Evolutionary conservation across 2,113 vertebrate genomes (phyloP).

Genomic region (Carlito syrichta): DNA sequence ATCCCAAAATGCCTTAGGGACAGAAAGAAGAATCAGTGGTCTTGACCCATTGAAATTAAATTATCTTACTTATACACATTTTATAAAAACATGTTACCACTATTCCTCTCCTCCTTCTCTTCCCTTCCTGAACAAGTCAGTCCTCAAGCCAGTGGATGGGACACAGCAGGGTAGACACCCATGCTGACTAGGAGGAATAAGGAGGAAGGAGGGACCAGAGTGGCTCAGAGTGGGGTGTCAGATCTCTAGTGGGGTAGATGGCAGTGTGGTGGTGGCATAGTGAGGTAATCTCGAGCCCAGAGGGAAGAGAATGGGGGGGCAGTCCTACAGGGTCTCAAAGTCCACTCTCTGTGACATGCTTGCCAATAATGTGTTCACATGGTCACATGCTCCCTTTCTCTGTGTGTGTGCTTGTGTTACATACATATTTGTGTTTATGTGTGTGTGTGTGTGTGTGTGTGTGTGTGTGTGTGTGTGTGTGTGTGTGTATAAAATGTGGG

Average conservation of each 20-base stretch:
- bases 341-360: background rate
- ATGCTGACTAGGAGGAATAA: background rate
- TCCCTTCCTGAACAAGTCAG: background rate
- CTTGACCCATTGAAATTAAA: background rate
- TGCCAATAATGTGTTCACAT: too few relatives aligned
- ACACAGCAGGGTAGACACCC: background rate
- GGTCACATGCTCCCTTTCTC: too few relatives aligned
- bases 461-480: too few relatives aligned
- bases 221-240: background rate
- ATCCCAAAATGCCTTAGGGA: background rate
- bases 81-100: background rate
- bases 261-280: accelerated
- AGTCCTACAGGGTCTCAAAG: background rate
- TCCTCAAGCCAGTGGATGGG: background rate
- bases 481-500: too few relatives aligned
- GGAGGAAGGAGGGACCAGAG: accelerated
- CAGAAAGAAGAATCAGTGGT: background rate
- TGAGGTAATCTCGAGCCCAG: background rate
- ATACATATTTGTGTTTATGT: too few relatives aligned
- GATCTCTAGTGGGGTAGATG: background rate
- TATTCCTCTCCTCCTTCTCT: background rate
- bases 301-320: background rate
- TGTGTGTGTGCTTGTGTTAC: too few relatives aligned
- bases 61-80: background rate
- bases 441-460: too few relatives aligned